Conservation (phyloP, 2,888 invertebrate species). For the Chymomyza procnemis region DNA sequence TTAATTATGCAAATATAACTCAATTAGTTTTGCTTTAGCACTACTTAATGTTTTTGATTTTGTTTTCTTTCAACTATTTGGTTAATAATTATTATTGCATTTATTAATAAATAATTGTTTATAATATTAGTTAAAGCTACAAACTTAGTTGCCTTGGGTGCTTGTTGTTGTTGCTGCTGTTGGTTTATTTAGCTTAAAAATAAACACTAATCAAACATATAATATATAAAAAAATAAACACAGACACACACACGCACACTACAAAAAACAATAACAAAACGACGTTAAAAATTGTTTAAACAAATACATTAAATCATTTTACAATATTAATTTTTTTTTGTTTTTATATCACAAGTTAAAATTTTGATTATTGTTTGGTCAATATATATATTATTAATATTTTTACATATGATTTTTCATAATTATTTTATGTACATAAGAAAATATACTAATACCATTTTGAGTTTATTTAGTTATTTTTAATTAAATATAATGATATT, state of each 20-base stretch:
- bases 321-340: conserved; percentile 21
- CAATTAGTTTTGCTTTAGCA: conserved; percentile 44
- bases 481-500: conserved; percentile 16
- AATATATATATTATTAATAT: conserved; percentile 35
- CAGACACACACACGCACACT: conserved; percentile 38
- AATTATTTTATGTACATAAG: conserved; percentile 50
- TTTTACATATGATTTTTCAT: conserved; percentile 7
- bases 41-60: conserved; percentile 31
- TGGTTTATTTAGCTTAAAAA: conserved; percentile 7
- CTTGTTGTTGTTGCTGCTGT: conserved; percentile 62
- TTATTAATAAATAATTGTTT: conserved; percentile 41
- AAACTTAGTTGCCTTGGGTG: conserved; percentile 55
- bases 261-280: conserved; percentile 50
- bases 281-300: conserved; percentile 34
- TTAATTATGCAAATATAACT: conserved; percentile 51
- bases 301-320: conserved; percentile 52
- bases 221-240: conserved; percentile 49
- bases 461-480: background rate
- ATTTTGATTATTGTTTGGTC: conserved; percentile 77
- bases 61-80: conserved; percentile 30
- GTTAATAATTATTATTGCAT: conserved; percentile 47
- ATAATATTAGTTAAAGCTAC: conserved; percentile 64
- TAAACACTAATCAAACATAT: conserved; percentile 26
- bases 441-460: conserved; percentile 59
- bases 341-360: conserved; percentile 75